A percentile compares a stretch with the other conserved stretches of the same genome.
Evolutionary conservation across 1,140 invertebrate species (phyloP).

Genomic region (Rhyacophila brunnea): DNA sequence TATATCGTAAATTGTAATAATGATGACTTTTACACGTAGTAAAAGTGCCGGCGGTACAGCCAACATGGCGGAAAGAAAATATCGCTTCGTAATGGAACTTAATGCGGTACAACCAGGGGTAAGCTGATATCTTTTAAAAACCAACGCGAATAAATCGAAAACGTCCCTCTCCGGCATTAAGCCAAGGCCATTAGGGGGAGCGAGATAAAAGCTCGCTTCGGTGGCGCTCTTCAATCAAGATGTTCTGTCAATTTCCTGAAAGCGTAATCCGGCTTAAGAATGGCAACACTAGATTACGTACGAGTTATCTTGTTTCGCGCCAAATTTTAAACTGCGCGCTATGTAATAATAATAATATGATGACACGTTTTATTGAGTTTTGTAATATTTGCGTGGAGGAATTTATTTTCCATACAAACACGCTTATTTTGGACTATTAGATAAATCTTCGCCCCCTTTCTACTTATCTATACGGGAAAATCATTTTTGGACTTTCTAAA

Average conservation of each 20-base stretch:
- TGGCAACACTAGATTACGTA: slow-evolving; percentile 24
- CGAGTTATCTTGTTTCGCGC: slow-evolving; percentile 19
- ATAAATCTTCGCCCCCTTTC: no score
- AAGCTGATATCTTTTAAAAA: slow-evolving; percentile 6
- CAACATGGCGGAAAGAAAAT: slow-evolving; percentile 6
- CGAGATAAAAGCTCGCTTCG: background rate
- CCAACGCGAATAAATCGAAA: background rate
- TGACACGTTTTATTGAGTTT: no score
- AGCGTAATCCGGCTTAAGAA: slow-evolving; percentile 19
- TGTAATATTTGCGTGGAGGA: no score
- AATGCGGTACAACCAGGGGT: slow-evolving; percentile 2
- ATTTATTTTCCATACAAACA: no score
- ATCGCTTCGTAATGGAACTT: slow-evolving; percentile 21
- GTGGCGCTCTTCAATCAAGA: slow-evolving; percentile 10
- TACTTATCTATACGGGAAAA: no score
- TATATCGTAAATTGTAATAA: slow-evolving; percentile 2
- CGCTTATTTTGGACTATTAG: no score
- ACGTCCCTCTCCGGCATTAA: background rate
- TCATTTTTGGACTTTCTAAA: no score
- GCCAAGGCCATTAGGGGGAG: background rate
- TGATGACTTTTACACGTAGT: background rate
- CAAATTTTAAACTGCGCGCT: background rate
- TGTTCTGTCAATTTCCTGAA: slow-evolving; percentile 27
- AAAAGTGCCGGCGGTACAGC: background rate
- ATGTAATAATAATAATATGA: no score